phyloP scores from a whole-genome alignment of 2,888 invertebrate genomes.

The Drosophila tanythrix region DNA sequence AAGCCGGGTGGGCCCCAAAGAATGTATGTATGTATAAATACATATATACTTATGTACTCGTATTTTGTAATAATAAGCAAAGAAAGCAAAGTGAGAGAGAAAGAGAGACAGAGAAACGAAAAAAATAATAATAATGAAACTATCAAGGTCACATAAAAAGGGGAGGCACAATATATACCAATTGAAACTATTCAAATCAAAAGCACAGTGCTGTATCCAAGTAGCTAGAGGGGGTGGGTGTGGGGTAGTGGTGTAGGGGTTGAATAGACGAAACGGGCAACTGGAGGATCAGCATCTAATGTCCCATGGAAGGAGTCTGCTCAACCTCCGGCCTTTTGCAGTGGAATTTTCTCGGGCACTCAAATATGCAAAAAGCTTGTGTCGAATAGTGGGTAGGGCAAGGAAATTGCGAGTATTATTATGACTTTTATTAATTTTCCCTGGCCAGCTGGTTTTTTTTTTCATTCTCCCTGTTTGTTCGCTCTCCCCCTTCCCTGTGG shows the following conservation, averaged over 20 bases:
- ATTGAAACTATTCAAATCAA: conserved; percentile 73
- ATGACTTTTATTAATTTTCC: conserved; percentile 78
- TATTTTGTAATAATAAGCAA: conserved; percentile 19
- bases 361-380: conserved; percentile 55
- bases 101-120: not conserved
- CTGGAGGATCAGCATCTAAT: conserved; percentile 37
- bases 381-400: conserved; percentile 48
- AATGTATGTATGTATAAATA: conserved; percentile 1
- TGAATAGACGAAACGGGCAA: conserved; percentile 5
- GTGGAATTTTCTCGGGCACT: conserved; percentile 49
- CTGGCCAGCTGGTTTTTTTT: conserved; percentile 30
- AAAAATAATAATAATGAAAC: conserved; percentile 46
- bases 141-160: conserved; percentile 49
- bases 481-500: conserved; percentile 23
- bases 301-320: conserved; percentile 2
- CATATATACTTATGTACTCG: conserved; percentile 14
- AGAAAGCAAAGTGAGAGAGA: not conserved
- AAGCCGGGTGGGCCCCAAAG: not conserved
- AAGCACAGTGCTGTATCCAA: conserved; percentile 19
- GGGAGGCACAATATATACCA: conserved; percentile 48
- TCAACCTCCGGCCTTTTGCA: conserved; percentile 5
- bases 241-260: not conserved
- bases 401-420: conserved; percentile 82
- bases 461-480: not conserved
- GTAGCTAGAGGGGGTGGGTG: not conserved